Evolutionary conservation across 2,797 vertebrate genomes (phyloP), one percentile per base, ranked within the genome.

Genomic region (Tangara arthus): DNA sequence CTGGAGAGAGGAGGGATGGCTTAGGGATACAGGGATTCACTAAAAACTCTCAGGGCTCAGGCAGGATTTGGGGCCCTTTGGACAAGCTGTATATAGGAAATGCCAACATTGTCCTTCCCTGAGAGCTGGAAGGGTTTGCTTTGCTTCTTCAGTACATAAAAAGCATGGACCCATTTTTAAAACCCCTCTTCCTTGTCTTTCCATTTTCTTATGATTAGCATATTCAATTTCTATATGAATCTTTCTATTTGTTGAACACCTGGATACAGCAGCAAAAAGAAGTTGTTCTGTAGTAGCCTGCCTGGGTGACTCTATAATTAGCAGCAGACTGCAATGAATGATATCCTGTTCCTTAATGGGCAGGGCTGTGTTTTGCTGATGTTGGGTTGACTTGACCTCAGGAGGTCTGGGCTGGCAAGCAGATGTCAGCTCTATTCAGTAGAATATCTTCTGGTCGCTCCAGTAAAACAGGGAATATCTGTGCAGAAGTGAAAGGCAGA

Each of bases 91-190:
- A 22, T 4, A 0, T 61, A 35, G 47, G 30, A 68, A 91, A 28
- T 65, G 6, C 14, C 0, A 0, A 8, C 0, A 0, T 21, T 70
- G 18, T 39, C 13, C 11, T 23, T 52, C 50, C 44, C 15, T 53
- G 41, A 63, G 86, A 82, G 52, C 44, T 34, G n/a, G 50, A 64
- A 90, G 30, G 26, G 12, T 71, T 89, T 57, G 30, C 30, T 91
- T 75, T 66, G 15, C 21, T 76, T 52, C 8, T 37, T 87, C 28
- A 4, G 46, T 9, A 16, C 15, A 6, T 32, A 41, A 69, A 60
- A 26, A 6, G 3, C 0, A 0, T 4, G 13, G 30, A 21, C 4
- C 4, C 6, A 4, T 49, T 80, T 82, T 75, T 69, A 27, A 87
- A 60, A 57, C 5, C 2, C 4, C 8, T 85, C 60, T 49, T 27